Evolutionary conservation across 2,888 invertebrate species (phyloP).

Genomic region (Pseudococcus longispinus): DNA sequence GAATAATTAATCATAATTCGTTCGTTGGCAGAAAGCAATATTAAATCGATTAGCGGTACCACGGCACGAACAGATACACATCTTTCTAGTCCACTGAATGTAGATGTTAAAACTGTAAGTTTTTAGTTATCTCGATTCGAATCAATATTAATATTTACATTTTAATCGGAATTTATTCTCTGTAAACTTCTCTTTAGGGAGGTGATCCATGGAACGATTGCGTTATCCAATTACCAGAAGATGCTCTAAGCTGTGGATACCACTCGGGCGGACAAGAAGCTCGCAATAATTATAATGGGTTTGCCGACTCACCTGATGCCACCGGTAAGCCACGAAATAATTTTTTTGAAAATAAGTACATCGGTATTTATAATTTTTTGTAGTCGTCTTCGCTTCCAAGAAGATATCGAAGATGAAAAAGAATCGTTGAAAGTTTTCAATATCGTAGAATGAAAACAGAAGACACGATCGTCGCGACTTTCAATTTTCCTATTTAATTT

Average conservation of each 20-base stretch:
- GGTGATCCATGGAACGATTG: background rate
- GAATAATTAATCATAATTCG: background rate
- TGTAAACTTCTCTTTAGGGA: background rate
- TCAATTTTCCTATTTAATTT: background rate
- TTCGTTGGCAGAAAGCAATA: slow-evolving; percentile 27
- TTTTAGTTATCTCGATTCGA: background rate
- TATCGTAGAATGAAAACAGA: background rate
- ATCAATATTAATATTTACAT: too few species aligned
- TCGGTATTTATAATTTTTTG: background rate
- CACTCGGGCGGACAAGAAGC: background rate
- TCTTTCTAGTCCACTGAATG: slow-evolving; percentile 25
- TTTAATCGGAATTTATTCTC: too few species aligned
- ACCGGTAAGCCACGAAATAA: background rate
- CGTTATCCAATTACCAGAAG: slow-evolving; percentile 38
- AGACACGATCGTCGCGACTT: background rate
- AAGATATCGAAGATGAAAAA: background rate
- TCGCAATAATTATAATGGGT: background rate
- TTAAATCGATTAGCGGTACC: slow-evolving; percentile 28
- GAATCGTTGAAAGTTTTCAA: background rate
- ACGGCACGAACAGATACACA: slow-evolving; percentile 35
- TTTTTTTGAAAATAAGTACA: background rate
- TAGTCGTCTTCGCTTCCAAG: background rate
- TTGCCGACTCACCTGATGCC: background rate
- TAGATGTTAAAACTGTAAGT: slow-evolving; percentile 39
- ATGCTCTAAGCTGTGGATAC: background rate